Conservation (phyloP, 2,888 invertebrate species). For the Nowickia ferox region DNA sequence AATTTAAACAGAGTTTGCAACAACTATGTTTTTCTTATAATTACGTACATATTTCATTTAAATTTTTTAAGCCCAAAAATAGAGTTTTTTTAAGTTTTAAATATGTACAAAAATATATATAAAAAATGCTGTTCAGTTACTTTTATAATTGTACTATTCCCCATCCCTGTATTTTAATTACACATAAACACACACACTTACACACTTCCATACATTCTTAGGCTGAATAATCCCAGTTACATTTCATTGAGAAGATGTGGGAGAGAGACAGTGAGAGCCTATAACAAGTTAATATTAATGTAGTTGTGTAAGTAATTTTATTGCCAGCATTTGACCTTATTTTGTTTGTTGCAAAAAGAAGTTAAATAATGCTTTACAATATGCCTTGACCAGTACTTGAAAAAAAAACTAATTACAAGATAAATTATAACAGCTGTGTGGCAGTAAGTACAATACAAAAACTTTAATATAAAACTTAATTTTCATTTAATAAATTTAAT, state of each 20-base stretch:
- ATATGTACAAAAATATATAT: not conserved
- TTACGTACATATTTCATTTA: too few relatives aligned
- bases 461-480: too few relatives aligned
- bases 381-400: not conserved
- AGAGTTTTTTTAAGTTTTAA: too few relatives aligned
- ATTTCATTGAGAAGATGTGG: not conserved
- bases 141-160: not conserved
- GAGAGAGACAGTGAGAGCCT: not conserved
- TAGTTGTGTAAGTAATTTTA: constrained; percentile 47
- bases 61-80: too few relatives aligned
- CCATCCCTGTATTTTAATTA: constrained; percentile 19
- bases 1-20: too few relatives aligned
- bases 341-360: constrained; percentile 29
- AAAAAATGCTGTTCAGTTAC: not conserved
- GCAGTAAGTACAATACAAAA: too few relatives aligned
- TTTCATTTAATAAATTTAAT: too few relatives aligned
- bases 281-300: constrained; percentile 1
- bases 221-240: not conserved
- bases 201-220: too few relatives aligned
- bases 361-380: not conserved
- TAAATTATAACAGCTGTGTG: not conserved
- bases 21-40: too few relatives aligned
- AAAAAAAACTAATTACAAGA: not conserved
- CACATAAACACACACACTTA: not conserved
- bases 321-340: constrained; percentile 53